Evolutionary conservation across 2,113 vertebrate genomes (phyloP).

Genomic region (Scartelaos histophorus): DNA sequence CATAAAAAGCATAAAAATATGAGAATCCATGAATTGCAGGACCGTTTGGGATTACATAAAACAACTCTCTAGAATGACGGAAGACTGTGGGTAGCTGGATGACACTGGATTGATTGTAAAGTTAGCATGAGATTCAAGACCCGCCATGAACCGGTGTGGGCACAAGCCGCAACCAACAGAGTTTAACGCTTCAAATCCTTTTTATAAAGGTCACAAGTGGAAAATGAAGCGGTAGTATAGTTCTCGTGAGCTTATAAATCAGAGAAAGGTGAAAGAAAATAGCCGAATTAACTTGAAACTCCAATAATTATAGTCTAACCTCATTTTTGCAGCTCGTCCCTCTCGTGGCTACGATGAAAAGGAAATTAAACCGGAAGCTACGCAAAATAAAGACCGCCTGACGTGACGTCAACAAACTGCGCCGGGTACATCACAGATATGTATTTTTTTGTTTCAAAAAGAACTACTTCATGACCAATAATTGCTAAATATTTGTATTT

Average conservation of each 20-base stretch:
- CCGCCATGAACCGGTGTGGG: neutral
- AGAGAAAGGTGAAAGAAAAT: fast-evolving
- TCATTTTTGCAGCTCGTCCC: conserved; percentile 46
- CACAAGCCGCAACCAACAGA: fast-evolving
- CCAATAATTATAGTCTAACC: neutral
- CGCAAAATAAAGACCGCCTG: conserved; percentile 49
- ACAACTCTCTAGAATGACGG: fast-evolving
- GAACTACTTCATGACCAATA: neutral
- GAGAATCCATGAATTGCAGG: fast-evolving
- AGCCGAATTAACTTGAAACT: neutral
- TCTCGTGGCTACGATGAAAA: conserved; percentile 55
- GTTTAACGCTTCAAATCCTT: neutral
- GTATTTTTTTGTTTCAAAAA: neutral
- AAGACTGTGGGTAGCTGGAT: conserved; percentile 9
- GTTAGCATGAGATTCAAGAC: neutral
- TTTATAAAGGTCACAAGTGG: neutral
- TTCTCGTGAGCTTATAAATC: neutral
- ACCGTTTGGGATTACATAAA: fast-evolving
- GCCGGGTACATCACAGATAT: conserved; percentile 7
- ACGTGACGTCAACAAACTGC: conserved; percentile 5
- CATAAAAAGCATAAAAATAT: neutral
- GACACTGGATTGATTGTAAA: conserved; percentile 36
- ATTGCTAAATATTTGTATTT: no score
- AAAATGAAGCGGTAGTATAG: no score
- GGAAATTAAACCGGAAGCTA: conserved; percentile 54